Percentiles rank a stretch among this genome's conserved stretches.
phyloP scores from a whole-genome alignment of 1,140 invertebrate species.

The Drosophila lacertosa region DNA sequence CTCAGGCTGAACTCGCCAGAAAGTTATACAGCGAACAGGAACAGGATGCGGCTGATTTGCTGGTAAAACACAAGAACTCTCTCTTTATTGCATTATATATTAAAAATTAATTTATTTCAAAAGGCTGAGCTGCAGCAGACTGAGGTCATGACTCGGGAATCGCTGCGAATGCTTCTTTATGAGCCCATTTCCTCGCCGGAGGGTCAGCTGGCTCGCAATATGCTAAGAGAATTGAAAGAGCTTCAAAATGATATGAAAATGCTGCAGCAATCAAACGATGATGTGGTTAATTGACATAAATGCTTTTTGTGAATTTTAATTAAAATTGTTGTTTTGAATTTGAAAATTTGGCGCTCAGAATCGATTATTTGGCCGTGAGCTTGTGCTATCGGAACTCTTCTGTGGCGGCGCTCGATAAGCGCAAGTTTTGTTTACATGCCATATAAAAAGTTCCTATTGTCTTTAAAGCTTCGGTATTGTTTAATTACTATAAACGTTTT shows the following conservation, averaged over 20 bases:
- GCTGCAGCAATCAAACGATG: conserved; percentile 44
- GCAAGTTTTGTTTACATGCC: neutral
- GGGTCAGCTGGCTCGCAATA: conserved; percentile 88
- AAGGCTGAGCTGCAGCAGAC: conserved; percentile 85
- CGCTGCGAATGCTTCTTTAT: conserved; percentile 88
- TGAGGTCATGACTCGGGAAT: conserved; percentile 86
- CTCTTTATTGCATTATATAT: neutral
- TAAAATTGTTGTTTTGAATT: neutral
- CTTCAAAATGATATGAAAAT: conserved; percentile 86
- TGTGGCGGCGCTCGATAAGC: conserved; percentile 12
- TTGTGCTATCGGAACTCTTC: conserved; percentile 15
- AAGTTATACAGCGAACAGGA: conserved; percentile 68
- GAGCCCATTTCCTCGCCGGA: conserved; percentile 90
- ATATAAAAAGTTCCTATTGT: neutral
- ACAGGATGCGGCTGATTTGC: conserved; percentile 33
- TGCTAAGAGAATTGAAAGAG: conserved; percentile 87
- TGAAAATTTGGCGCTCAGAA: neutral
- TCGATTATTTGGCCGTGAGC: neutral
- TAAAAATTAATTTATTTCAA: conserved; percentile 33
- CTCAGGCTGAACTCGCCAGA: conserved; percentile 86
- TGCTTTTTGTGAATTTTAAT: neutral
- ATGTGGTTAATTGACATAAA: conserved; percentile 39
- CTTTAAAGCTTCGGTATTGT: conserved; percentile 9
- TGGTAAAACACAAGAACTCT: conserved; percentile 29
- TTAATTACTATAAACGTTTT: conserved; percentile 6